These are phyloP conservation scores for Anabacerthia variegaticeps DNA, from an alignment of 2,797 vertebrate species.

Conservation along the genomic window DNA sequence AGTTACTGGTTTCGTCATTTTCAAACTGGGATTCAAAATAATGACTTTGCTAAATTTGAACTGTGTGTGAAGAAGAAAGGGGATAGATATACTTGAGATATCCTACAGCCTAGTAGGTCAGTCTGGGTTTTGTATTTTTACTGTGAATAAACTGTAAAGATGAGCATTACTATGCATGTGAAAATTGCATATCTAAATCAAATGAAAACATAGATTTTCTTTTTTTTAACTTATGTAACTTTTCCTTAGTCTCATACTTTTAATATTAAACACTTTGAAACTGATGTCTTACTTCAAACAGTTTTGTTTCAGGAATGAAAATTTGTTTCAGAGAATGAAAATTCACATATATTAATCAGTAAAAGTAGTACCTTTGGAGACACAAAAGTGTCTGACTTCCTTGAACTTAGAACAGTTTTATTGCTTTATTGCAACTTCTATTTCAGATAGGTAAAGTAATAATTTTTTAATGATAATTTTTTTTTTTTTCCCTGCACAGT, in stretches of 20 bases:
- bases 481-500: conserved; percentile 32
- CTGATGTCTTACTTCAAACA: neutral
- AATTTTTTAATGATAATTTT: neutral
- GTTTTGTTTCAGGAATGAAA: neutral
- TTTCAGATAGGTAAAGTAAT: neutral
- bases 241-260: neutral
- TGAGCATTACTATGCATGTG: neutral
- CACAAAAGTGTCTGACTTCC: neutral
- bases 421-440: neutral
- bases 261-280: neutral
- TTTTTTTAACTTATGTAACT: neutral
- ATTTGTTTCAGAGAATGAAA: neutral
- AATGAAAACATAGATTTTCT: neutral
- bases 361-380: neutral
- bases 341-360: neutral
- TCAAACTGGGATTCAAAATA: neutral
- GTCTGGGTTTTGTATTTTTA: neutral
- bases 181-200: neutral
- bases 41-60: neutral
- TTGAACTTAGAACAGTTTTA: neutral
- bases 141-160: neutral
- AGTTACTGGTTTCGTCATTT: neutral
- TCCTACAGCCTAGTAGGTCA: neutral
- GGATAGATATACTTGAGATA: neutral
- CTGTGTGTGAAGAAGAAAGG: neutral